Base-by-base conservation (phyloP, 2,888 invertebrate genomes). In the Aproaerema taeniolella region DNA sequence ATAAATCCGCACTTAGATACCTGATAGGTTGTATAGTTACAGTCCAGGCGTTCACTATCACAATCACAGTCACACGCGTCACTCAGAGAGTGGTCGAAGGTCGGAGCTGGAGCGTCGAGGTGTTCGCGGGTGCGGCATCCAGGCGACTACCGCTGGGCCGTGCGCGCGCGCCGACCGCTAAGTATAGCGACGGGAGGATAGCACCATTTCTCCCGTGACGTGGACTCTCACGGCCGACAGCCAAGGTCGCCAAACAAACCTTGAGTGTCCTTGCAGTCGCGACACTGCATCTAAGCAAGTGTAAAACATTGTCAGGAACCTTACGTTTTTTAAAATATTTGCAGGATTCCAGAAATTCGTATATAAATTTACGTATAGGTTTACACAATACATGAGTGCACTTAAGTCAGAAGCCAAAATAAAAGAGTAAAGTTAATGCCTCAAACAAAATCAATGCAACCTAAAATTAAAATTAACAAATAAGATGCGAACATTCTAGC, bases 31-130 rank as follows among this genome's bases (percentile, higher is more conserved):
- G n/a, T n/a, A n/a, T n/a, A n/a, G n/a, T n/a, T n/a, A n/a, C n/a
- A n/a, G 43, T 47, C 41, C 47, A 47, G 46, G 59, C 53, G 62
- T 61, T 61, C 60, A 63, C 63, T 58, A 69, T 67, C 79, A 82
- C 83, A 68, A 74, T 72, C 83, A 82, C 82, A 79, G 72, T 69
- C 82, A 82, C 79, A 77, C 81, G 81, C 85, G 77, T 81, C 82
- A 81, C 82, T 82, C 83, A 64, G 59, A n/a, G 76, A 80, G 82
- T 81, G 82, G 82, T 81, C 80, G 79, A 72, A 65, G 76, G 75
- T 78, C 76, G 76, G 61, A 58, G 79, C 78, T 79, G 80, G 77
- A 78, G 74, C 71, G 64, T 62, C 78, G 77, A 70, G 78, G 70
- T 76, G 78, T 64, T 74, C 81, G 75, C 86, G 76, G 63, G 66